Evolutionary conservation across 2,797 vertebrate genomes (phyloP).

Genomic region (Neosalanx taihuensis): DNA sequence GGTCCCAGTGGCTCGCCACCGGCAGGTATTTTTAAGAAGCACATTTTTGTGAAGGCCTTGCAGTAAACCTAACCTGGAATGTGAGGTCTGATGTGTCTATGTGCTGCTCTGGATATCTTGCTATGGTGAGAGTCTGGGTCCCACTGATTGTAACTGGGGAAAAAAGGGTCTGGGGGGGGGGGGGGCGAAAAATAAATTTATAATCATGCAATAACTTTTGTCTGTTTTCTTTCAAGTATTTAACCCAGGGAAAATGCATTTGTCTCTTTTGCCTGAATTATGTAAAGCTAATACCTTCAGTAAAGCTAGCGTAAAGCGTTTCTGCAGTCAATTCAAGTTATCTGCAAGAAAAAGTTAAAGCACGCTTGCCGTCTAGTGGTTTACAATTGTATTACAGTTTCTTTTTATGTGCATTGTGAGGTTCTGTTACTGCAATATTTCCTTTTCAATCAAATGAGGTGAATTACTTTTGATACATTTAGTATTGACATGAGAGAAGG

Average conservation of each 20-base stretch:
- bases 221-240: not conserved
- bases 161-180: slow-evolving; percentile 26
- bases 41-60: slow-evolving; percentile 85
- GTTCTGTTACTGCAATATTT: not conserved
- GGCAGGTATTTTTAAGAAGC: slow-evolving; percentile 57
- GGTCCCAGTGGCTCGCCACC: slow-evolving; percentile 48
- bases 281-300: no score
- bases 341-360: not conserved
- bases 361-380: slow-evolving; percentile 56
- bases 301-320: not conserved
- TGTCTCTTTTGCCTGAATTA: no score
- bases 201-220: slow-evolving; percentile 25
- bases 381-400: not conserved
- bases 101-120: slow-evolving; percentile 63
- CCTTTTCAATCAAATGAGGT: not conserved
- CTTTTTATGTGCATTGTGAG: not conserved
- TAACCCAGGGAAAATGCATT: not conserved
- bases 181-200: slow-evolving; percentile 66
- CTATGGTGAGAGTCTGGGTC: slow-evolving; percentile 59
- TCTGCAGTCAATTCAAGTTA: no score
- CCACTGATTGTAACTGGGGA: slow-evolving; percentile 29
- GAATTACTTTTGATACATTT: not conserved
- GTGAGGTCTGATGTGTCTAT: slow-evolving; percentile 85
- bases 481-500: not conserved
- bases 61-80: slow-evolving; percentile 88